Evolutionary conservation across 2,888 invertebrate genomes (phyloP), one percentile per base, ranked within the genome.

Genomic region (Andrena hattorfiana): DNA sequence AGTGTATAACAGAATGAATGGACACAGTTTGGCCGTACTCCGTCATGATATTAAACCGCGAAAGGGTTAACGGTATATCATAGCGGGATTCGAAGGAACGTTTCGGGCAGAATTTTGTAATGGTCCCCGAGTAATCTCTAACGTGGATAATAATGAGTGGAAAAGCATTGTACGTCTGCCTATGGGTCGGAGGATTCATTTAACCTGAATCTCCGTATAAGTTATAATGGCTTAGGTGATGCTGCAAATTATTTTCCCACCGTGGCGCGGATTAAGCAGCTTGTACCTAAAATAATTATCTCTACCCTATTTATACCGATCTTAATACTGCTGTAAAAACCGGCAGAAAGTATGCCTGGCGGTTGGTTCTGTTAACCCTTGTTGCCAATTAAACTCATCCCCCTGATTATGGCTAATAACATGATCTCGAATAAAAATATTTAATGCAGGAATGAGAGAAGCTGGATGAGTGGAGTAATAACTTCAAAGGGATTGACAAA

Each of bases 201-300:
- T 83, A 77, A 77, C 66, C 83, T 68, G 86, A 87, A 87, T 76
- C 89, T 84, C 83, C 76, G 86, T 85, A 90, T 90, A 91, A 91
- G 85, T 91, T 91, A 91, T 81, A 77, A 87, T 75, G 90, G 91
- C 90, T 91, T 91, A 90, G 77, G 87, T 87, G 84, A 90, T 86
- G 85, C 88, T 80, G 87, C 90, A 89, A 91, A 91, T 91, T 91
- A 91, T 91, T 91, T 91, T 90, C 83, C 89, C 88, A 86, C 81
- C 74, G 88, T 85, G 82, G 77, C 83, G 66, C 67, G 89, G 88
- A 89, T 87, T 87, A 88, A 77, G 77, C 75, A 85, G 73, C 85
- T 72, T 84, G 77, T 84, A 79, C 82, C 83, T 84, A 85, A 90
- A 88, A 90, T 86, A 90, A 90, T 90, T 89, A 89, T 85, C 84